Evolutionary conservation across 2,113 vertebrate species (phyloP).

Genomic region (Columba livia): DNA sequence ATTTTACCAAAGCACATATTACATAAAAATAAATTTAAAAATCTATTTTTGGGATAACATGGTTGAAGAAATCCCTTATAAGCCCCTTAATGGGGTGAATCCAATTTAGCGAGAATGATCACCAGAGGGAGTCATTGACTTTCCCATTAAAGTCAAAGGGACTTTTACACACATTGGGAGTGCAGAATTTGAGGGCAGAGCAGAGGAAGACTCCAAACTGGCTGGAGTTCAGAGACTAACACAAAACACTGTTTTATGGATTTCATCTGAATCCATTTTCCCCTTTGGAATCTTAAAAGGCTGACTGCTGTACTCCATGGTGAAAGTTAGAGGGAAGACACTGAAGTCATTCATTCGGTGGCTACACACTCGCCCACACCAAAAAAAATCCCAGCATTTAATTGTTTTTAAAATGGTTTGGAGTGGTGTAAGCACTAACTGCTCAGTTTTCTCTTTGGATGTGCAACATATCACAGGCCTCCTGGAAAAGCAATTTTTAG

Average conservation of each 20-base stretch:
- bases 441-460: not conserved
- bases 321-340: not conserved
- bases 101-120: conserved; percentile 55
- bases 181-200: not conserved
- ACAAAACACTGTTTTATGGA: not conserved
- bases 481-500: not conserved
- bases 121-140: conserved; percentile 65
- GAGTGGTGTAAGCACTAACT: not conserved
- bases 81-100: conserved; percentile 45
- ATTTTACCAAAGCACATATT: not conserved
- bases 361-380: not conserved
- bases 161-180: conserved; percentile 6
- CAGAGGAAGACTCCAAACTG: conserved; percentile 24
- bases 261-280: conserved; percentile 24
- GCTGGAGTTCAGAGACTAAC: conserved; percentile 1
- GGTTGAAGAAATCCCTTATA: conserved; percentile 43
- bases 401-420: not conserved
- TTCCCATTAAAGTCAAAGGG: conserved; percentile 49
- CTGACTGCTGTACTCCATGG: not conserved
- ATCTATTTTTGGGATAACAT: conserved; percentile 30
- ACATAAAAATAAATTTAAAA: conserved; percentile 6
- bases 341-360: not conserved
- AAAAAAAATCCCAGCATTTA: not conserved
- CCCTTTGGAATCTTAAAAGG: not conserved
- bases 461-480: not conserved